Base-by-base conservation (phyloP, 2,797 vertebrate species). In the Momotus momota region DNA sequence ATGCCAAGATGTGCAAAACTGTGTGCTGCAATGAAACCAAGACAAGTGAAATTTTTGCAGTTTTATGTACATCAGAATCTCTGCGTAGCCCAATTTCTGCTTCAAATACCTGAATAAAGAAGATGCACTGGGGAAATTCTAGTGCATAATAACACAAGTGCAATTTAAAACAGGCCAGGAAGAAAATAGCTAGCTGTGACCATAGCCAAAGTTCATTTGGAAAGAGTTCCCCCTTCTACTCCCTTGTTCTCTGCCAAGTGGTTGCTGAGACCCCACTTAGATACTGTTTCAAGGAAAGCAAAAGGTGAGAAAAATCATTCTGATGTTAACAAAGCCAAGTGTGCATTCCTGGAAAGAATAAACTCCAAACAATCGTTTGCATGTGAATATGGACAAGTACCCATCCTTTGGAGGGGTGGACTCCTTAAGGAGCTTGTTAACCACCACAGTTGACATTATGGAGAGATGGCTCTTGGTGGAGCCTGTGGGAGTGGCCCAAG, bases 131-230 rank as follows among this genome's bases (percentile, higher is more conserved):
- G 0, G 49, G 57, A 35, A 61, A 6, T 51, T 21, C 57, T 41
- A 21, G 41, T 25, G 12, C 2, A 4, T 27, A 29, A 46, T 35
- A 71, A 55, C 0, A 1, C 29, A 40, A 48, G 23, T 48, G 41
- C 41, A 55, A 26, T 55, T 55, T 35, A 41, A 71, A 25, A 70
- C 5, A 57, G n/a, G 11, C 8, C 46, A 25, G 26, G 55, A 7
- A 41, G 55, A 40, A 70, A 29, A 43, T 64, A 31, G 29, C 48
- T 41, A 71, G 58, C 38, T 62, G 33, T 52, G 48, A 49, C 49
- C 8, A 1, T 7, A 33, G 23, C 2, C 2, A 83, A 18, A 40
- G 31, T 20, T n/a, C 21, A 9, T 17, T 38, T 2, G 1, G 40
- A 35, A 48, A 61, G 41, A 15, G 33, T 20, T 27, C 27, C 9